These are phyloP conservation scores for Xiphydria camelus DNA, from an alignment of 2,888 invertebrate genomes.

Conservation along the genomic window DNA sequence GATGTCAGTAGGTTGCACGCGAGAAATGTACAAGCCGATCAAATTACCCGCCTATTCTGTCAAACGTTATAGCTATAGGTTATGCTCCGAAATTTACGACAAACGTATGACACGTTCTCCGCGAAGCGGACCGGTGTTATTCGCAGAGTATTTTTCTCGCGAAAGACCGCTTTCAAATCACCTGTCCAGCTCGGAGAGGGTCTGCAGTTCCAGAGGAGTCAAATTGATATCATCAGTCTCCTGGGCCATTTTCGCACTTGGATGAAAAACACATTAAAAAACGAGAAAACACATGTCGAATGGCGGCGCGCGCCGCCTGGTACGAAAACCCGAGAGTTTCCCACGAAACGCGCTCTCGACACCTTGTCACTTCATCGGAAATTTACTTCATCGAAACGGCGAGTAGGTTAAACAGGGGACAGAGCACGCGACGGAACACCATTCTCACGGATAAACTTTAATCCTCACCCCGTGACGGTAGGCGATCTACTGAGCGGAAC, in stretches of 20 bases:
- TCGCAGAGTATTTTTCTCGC: not conserved
- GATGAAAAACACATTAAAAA: constrained; percentile 26
- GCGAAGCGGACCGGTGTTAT: not conserved
- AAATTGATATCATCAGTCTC: constrained; percentile 72
- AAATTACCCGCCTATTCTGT: constrained; percentile 37
- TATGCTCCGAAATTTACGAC: constrained; percentile 17
- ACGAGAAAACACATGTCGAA: constrained; percentile 31
- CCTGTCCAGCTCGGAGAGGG: constrained; percentile 88
- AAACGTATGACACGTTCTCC: not conserved
- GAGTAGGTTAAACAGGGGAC: constrained; percentile 38
- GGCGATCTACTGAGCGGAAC: no score
- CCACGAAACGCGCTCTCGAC: constrained; percentile 3
- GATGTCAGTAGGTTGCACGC: constrained; percentile 48
- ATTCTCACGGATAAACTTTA: constrained; percentile 26
- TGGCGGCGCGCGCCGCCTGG: constrained; percentile 19
- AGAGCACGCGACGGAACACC: constrained; percentile 40
- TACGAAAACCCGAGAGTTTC: constrained; percentile 14
- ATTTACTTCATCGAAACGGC: constrained; percentile 21
- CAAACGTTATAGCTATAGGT: constrained; percentile 32
- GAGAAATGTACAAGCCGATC: constrained; percentile 23
- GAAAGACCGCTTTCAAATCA: constrained; percentile 47
- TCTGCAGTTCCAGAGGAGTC: constrained; percentile 82
- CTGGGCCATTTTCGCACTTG: constrained; percentile 55
- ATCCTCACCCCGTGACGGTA: no score
- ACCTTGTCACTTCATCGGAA: constrained; percentile 6